Percentiles rank a stretch among this genome's conserved stretches.
phyloP scores from a whole-genome alignment of 2,888 invertebrate genomes.

The Tricholauxania praeusta region DNA sequence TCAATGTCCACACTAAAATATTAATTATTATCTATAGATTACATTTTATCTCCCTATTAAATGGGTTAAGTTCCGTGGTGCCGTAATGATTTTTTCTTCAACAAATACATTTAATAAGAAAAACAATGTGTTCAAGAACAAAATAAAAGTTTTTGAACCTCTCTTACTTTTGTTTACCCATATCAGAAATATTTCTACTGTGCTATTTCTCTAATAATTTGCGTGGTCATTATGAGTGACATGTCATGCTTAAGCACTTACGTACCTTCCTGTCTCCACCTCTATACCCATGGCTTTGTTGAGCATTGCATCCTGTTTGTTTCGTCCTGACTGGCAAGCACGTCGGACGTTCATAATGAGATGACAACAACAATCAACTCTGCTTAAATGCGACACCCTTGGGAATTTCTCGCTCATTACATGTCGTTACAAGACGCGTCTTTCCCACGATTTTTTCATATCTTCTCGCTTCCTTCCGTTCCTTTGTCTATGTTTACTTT shows the following conservation, averaged over 20 bases:
- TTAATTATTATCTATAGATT: no score
- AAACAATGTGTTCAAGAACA: no score
- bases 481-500: no score
- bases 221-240: slow-evolving; percentile 40
- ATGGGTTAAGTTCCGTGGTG: no score
- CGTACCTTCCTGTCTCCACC: slow-evolving; percentile 30
- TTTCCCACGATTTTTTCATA: background rate
- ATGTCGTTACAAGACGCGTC: background rate
- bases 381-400: slow-evolving; percentile 3
- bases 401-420: background rate
- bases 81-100: no score
- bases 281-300: background rate
- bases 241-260: slow-evolving; percentile 35
- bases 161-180: background rate
- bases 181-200: background rate
- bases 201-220: slow-evolving; percentile 27
- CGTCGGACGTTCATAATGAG: slow-evolving; percentile 39
- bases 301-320: slow-evolving; percentile 16
- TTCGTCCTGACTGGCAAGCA: slow-evolving; percentile 25
- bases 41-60: no score
- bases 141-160: background rate
- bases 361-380: slow-evolving; percentile 37
- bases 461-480: background rate
- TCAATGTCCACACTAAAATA: no score
- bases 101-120: no score